phyloP scores from a whole-genome alignment of 2,888 invertebrate genomes.

The Tolmerus cingulatus region DNA sequence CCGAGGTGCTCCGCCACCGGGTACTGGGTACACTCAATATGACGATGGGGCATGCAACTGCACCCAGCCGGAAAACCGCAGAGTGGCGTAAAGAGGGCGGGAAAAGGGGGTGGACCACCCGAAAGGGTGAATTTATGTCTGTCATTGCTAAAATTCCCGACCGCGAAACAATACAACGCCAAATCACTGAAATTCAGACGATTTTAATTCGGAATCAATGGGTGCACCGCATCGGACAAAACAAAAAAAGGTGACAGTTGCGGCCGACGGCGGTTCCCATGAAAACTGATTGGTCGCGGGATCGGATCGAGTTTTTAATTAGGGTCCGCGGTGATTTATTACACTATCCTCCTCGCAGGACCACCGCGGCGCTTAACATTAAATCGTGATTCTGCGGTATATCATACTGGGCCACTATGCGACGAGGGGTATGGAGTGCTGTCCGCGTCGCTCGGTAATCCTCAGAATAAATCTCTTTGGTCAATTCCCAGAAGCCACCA shows the following conservation, averaged over 20 bases:
- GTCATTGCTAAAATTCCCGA: slow-evolving; percentile 2
- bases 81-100: neutral
- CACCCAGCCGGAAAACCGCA: neutral
- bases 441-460: neutral
- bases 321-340: neutral
- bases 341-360: neutral
- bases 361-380: neutral
- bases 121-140: slow-evolving; percentile 14
- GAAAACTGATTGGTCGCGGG: neutral
- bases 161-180: slow-evolving; percentile 14
- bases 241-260: neutral
- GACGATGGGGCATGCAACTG: neutral
- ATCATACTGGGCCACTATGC: neutral
- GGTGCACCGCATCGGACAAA: neutral
- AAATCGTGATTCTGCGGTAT: neutral
- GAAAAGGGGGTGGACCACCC: neutral
- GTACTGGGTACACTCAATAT: neutral
- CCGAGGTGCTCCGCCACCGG: neutral
- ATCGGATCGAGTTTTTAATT: neutral
- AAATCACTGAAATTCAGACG: slow-evolving; percentile 14
- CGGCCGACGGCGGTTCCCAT: neutral
- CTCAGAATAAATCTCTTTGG: neutral
- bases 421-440: neutral
- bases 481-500: neutral
- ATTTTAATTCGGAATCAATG: slow-evolving; percentile 13